Base-by-base conservation (phyloP, 2,797 vertebrate species). In the Ptychobarbus kaznakovi region DNA sequence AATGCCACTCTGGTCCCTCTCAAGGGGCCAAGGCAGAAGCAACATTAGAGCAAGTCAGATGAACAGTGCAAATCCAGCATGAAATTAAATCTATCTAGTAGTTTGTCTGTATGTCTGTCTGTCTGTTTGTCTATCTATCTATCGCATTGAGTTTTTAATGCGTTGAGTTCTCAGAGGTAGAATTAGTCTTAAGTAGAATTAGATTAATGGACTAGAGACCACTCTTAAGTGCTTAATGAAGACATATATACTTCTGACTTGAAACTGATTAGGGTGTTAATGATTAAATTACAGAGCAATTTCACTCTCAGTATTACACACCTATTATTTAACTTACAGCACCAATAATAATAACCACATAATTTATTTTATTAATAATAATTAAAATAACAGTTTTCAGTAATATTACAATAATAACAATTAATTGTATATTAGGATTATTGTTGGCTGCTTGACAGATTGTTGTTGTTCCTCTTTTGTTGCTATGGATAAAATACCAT, bases 31-130 rank as follows among this genome's bases (percentile, higher is more conserved):
- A 91, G 90, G 91, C 88, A 87, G 86, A 91, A 92, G 90, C 90
- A 82, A 92, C 91, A 93, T 94, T 93, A 94, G 91, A 89, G 90
- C 88, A 91, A 93, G 93, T 94, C 92, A 94, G 93, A 95, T 94
- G 93, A 95, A 93, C 92, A 89, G 91, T 13, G 90, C 92, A 95
- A 95, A 95, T 94, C n/a, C n/a, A 25, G 94, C 94, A 95, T 95
- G 94, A 95, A 58, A n/a, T 58, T 53, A 6, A 51, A 51, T 18
- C 46, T 40, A 69, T 84, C 20, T 44, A 20, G 2, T 42, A 42
- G 40, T 83, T 38, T 7, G 7, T 66, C 63, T 7, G 3, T 28
- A 10, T 63, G 4, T 63, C 58, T 63, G 4, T 63, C 58, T 32
- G 16, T 66, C 70, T 61, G 6, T 78, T 46, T 75, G 46, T 77